Evolutionary conservation across 2,113 vertebrate genomes (phyloP).

Genomic region (Cariama cristata): DNA sequence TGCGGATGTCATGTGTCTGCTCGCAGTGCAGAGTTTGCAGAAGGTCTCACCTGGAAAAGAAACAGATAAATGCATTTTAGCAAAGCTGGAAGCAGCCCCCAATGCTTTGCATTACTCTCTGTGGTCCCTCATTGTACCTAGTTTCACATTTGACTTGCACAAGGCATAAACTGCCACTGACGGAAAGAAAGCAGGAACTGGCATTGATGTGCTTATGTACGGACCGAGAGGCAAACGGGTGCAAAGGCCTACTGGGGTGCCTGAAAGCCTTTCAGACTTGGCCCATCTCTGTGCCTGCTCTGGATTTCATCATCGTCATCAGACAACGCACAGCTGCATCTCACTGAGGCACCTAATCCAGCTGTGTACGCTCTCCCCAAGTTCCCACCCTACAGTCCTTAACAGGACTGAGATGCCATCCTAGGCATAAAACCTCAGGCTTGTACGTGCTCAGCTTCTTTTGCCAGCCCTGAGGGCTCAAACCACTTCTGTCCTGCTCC

Average conservation of each 20-base stretch:
- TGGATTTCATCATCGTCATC: accelerated
- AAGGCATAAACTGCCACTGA: not conserved
- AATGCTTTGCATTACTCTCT: not conserved
- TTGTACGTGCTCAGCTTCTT: not conserved
- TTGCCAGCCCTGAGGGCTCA: not conserved
- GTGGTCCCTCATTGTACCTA: not conserved
- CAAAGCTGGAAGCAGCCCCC: not conserved
- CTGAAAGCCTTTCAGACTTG: not conserved
- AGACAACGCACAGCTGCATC: not conserved
- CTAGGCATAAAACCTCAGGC: not conserved
- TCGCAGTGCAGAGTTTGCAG: not conserved
- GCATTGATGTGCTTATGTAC: not conserved
- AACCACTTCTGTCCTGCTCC: not conserved
- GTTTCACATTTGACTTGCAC: not conserved
- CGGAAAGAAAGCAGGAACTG: not conserved
- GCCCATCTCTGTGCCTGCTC: not conserved
- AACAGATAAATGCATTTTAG: not conserved
- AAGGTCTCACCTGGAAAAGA: not conserved
- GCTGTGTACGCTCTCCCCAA: accelerated
- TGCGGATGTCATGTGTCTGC: accelerated
- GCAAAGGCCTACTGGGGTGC: not conserved
- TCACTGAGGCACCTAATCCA: not conserved
- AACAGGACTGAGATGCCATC: not conserved
- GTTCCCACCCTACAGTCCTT: not conserved
- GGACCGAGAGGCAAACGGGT: not conserved